phyloP scores from a whole-genome alignment of 2,888 invertebrate genomes.

The Habroteleia sp. region DNA sequence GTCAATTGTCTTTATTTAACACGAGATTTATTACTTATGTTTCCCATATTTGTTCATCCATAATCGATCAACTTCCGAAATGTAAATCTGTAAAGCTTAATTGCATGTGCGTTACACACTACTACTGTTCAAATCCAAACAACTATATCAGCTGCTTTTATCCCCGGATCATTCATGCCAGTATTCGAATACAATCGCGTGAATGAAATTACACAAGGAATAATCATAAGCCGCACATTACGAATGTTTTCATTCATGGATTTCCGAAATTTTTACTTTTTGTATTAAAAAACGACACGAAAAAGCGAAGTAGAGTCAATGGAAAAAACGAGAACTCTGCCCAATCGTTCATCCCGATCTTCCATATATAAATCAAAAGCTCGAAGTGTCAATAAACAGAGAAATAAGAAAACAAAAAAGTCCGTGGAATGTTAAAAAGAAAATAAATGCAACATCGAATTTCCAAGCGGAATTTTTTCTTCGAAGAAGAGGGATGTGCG shows the following conservation, averaged over 20 bases:
- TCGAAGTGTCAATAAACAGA: slow-evolving; percentile 32
- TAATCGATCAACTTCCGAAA: no score
- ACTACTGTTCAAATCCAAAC: slow-evolving; percentile 28
- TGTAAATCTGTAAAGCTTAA: slow-evolving; percentile 39
- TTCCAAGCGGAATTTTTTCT: slow-evolving; percentile 57
- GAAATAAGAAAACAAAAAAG: slow-evolving; percentile 19
- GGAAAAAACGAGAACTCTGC: neutral
- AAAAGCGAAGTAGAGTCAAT: neutral
- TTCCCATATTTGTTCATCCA: slow-evolving; percentile 10
- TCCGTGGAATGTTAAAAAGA: slow-evolving; percentile 47
- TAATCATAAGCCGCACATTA: slow-evolving; percentile 23
- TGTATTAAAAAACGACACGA: neutral
- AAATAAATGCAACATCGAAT: slow-evolving; percentile 55
- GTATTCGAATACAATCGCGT: slow-evolving; percentile 13
- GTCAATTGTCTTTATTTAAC: slow-evolving; percentile 8
- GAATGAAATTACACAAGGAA: slow-evolving; percentile 26
- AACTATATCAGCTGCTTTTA: slow-evolving; percentile 14
- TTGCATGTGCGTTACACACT: slow-evolving; percentile 3
- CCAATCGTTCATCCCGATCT: slow-evolving; percentile 18
- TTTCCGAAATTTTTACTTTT: slow-evolving; percentile 12
- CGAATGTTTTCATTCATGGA: slow-evolving; percentile 41
- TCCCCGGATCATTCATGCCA: slow-evolving; percentile 12
- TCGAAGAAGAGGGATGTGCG: slow-evolving; percentile 54
- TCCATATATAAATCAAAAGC: slow-evolving; percentile 32
- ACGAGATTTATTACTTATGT: slow-evolving; percentile 21